phyloP scores from a whole-genome alignment of 2,888 invertebrate species.

The Fabriciana adippe region DNA sequence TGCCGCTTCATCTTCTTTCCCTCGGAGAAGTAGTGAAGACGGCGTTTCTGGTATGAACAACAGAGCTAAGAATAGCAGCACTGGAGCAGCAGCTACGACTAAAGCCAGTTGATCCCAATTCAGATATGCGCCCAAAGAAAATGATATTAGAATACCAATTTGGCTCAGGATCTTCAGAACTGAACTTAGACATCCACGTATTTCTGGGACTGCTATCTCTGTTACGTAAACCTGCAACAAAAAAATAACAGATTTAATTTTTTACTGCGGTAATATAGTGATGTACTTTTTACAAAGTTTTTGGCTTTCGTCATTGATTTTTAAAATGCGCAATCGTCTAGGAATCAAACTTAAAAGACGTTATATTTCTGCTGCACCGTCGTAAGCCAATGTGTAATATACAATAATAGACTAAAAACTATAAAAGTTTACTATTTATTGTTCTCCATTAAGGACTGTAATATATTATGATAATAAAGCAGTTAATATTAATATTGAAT shows the following conservation, averaged over 20 bases:
- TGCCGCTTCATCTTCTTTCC: slow-evolving; percentile 88
- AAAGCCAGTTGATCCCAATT: slow-evolving; percentile 92
- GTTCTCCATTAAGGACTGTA: slow-evolving; percentile 2
- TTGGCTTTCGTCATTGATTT: too few species aligned
- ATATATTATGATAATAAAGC: slow-evolving; percentile 12
- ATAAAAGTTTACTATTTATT: slow-evolving; percentile 8
- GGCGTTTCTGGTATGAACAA: slow-evolving; percentile 94
- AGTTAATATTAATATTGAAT: slow-evolving; percentile 11
- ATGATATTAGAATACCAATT: slow-evolving; percentile 91
- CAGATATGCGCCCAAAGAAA: slow-evolving; percentile 89
- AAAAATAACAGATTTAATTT: background rate
- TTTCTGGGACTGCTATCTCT: slow-evolving; percentile 93
- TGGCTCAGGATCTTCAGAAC: slow-evolving; percentile 92
- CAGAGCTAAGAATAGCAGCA: slow-evolving; percentile 87
- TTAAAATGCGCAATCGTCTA: too few species aligned
- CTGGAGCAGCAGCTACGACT: slow-evolving; percentile 88
- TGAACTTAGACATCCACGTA: slow-evolving; percentile 92
- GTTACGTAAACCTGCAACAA: slow-evolving; percentile 90
- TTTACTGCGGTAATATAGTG: background rate
- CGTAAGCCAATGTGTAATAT: too few species aligned
- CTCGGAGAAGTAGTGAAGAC: slow-evolving; percentile 88
- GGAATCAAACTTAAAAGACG: too few species aligned
- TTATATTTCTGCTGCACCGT: too few species aligned
- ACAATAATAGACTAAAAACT: too few species aligned
- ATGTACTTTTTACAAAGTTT: background rate